These are phyloP conservation scores for Procambarus virginalis DNA, from an alignment of 1,140 invertebrate species.

Conservation along the genomic window DNA sequence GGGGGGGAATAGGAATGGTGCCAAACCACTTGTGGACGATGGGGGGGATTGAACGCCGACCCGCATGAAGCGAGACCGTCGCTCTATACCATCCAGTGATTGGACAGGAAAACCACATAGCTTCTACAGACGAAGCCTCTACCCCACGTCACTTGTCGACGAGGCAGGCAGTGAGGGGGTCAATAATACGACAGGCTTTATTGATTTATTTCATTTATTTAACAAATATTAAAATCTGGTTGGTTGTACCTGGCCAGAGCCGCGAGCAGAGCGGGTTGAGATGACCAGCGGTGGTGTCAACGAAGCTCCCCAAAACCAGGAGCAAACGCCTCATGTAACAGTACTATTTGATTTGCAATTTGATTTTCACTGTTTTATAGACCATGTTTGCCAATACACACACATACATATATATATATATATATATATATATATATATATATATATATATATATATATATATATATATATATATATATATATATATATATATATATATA, in stretches of 20 bases:
- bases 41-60: no score
- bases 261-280: neutral
- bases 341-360: neutral
- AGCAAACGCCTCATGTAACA: neutral
- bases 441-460: neutral
- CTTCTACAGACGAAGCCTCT: no score
- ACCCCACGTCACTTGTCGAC: no score
- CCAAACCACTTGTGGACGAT: no score
- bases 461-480: neutral
- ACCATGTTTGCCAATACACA: neutral
- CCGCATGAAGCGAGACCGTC: no score
- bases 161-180: no score
- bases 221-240: constrained; percentile 5
- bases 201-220: constrained; percentile 1
- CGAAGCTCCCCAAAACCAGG: no score
- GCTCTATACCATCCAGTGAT: no score
- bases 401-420: neutral
- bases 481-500: neutral
- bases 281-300: neutral
- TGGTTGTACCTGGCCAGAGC: neutral
- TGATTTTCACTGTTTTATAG: neutral
- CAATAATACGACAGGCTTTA: no score
- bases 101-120: no score
- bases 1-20: no score
- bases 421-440: neutral